A percentile compares a stretch with the other conserved stretches of the same genome.
Conservation (phyloP, 2,888 invertebrate species). For the Tortricodes alternella region DNA sequence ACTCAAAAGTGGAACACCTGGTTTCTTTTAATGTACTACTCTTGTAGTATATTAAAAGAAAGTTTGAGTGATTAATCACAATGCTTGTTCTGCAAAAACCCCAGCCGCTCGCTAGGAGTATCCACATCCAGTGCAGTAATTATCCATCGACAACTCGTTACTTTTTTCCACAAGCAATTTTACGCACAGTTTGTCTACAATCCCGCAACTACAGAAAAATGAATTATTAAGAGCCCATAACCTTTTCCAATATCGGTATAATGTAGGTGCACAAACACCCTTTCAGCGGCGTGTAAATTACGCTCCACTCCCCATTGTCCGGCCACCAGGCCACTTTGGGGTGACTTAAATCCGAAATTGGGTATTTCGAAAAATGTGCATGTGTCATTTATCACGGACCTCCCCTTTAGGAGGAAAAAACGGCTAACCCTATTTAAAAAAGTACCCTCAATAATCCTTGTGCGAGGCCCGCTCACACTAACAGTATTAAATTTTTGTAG, state of each 20-base stretch:
- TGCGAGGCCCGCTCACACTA: slow-evolving; percentile 71
- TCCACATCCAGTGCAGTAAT: slow-evolving; percentile 43
- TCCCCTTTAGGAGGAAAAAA: slow-evolving; percentile 63
- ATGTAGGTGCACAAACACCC: slow-evolving; percentile 58
- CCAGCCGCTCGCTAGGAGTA: slow-evolving; percentile 2
- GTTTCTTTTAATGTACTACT: neutral
- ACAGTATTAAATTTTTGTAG: slow-evolving; percentile 79
- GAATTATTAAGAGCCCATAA: slow-evolving; percentile 73
- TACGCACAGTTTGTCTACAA: slow-evolving; percentile 66
- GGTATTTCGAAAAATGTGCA: slow-evolving; percentile 84
- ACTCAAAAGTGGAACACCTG: neutral
- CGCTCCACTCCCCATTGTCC: slow-evolving; percentile 68
- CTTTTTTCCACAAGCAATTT: slow-evolving; percentile 65
- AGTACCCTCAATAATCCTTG: slow-evolving; percentile 75
- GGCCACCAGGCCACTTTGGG: slow-evolving; percentile 79
- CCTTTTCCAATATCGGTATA: slow-evolving; percentile 58
- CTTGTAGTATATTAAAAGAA: neutral
- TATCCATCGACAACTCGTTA: slow-evolving; percentile 53
- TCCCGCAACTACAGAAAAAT: slow-evolving; percentile 60
- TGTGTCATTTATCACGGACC: slow-evolving; percentile 84
- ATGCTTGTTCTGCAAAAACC: slow-evolving; percentile 28
- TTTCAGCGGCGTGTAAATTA: slow-evolving; percentile 69
- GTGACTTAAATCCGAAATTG: slow-evolving; percentile 84
- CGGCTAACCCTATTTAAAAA: slow-evolving; percentile 81
- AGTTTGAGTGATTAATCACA: slow-evolving; percentile 17